Base-by-base conservation (phyloP, 2,797 vertebrate species). In the Enoplosus armatus region DNA sequence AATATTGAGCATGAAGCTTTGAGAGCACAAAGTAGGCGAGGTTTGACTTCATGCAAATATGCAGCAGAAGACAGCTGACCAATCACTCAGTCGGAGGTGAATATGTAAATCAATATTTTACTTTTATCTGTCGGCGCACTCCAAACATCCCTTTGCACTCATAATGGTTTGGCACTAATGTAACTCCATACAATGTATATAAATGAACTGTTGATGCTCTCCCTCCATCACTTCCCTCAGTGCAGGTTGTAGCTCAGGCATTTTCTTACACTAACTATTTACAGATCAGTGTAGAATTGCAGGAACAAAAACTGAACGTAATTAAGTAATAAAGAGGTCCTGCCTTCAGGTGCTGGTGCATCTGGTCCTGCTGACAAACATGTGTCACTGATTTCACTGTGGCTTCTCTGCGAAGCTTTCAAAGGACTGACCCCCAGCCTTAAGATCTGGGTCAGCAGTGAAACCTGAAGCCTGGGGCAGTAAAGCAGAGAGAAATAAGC, bases 11-110 rank as follows among this genome's bases (percentile, higher is more conserved):
- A 16, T 31, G 58, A 24, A 10, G 53, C 24, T 39, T 24, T 22
- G 8, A 37, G 24, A 69, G 45, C 47, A 41, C 27, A 11, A 4
- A 75, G n/a, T 9, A 24, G 31, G 24, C 56, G 20, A 43, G 2
- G 20, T 56, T 56, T 62, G 22, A 29, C 66, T 64, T 29, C 1
- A 66, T 66, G 71, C 3, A 51, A 75, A 75, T 31, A 9, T 51
- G 18, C 43, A 65, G 12, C 55, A 31, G 55, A 48, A 65, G 43
- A 26, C 29, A 68, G 43, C 63, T 66, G 43, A 16, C 53, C 2
- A 31, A 3, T 33, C 72, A 4, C 43, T 72, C 61, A 31, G 41
- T 39, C 31, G 1, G 12, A 58, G 26, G n/a, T 60, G 33, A 50
- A 56, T 15, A 55, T 76, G 51, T 31, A 58, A 68, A 64, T 63